Evolutionary conservation across 2,888 invertebrate species (phyloP), one percentile per base, ranked within the genome.

Genomic region (Acanthoscelides obtectus): DNA sequence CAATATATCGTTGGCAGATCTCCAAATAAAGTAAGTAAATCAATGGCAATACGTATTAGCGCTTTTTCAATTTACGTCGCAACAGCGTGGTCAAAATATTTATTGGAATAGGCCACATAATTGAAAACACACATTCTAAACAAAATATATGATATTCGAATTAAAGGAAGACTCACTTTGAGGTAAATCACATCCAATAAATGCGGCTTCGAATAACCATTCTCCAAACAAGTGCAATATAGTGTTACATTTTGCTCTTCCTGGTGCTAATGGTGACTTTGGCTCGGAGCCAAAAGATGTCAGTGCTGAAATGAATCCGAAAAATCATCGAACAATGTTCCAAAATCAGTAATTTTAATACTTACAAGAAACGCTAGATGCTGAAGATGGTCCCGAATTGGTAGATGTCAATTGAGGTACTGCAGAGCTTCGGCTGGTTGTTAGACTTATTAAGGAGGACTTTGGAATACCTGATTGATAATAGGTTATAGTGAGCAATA

Each of bases 141-240:
- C n/a, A n/a, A n/a, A n/a, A n/a, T n/a, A n/a, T n/a, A n/a, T n/a
- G n/a, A n/a, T n/a, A n/a, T n/a, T n/a, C n/a, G n/a, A n/a, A n/a
- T n/a, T n/a, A n/a, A n/a, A n/a, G n/a, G n/a, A n/a, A n/a, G 66
- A 80, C 83, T 83, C 84, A 89, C 90, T 88, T 79, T 89, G 80
- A 3, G 80, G 79, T 27, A 84, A 74, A 70, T 92, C 92, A 67
- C 94, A 94, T 2, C 96, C 96, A 78, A 97, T 94, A 78, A 97
- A 92, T 1, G 97, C 94, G 4, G 97, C 97, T 85, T 98, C 98
- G 84, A 98, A 97, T 75, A 98, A 87, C 98, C 98, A 98, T 82
- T 96, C 94, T 0, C 98, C 98, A 85, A 98, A 97, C 77, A 98
- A 88, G 85, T 98, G 97, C 72, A 98, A 89, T 83, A 98, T 94